Percentiles rank a stretch among this genome's conserved stretches.
Conservation (phyloP, 2,797 vertebrate genomes). For the Poeciliopsis presidionis region DNA sequence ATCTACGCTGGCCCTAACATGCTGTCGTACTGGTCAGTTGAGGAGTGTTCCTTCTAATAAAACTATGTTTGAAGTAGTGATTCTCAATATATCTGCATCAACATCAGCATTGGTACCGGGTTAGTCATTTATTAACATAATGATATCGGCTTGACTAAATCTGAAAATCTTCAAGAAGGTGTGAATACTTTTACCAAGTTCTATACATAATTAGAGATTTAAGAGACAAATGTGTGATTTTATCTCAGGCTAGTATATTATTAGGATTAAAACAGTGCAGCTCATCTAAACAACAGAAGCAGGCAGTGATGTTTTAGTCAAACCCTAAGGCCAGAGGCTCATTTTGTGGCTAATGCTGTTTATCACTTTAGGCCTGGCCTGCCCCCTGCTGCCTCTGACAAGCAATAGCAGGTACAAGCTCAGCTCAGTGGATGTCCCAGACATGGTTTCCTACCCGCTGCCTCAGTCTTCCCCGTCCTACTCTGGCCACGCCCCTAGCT, state of each 20-base stretch:
- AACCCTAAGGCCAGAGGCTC: neutral
- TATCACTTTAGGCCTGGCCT: slow-evolving; percentile 84
- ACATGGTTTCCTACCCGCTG: slow-evolving; percentile 92
- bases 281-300: neutral
- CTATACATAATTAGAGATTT: neutral
- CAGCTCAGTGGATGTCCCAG: slow-evolving; percentile 88
- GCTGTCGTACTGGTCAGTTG: too few relatives aligned
- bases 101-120: too few relatives aligned
- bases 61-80: too few relatives aligned
- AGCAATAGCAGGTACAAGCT: slow-evolving; percentile 89
- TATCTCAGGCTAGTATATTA: neutral
- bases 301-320: neutral
- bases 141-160: neutral
- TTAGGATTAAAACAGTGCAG: neutral
- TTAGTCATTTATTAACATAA: too few relatives aligned
- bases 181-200: neutral
- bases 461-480: slow-evolving; percentile 88
- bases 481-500: slow-evolving; percentile 88
- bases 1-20: too few relatives aligned
- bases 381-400: slow-evolving; percentile 91
- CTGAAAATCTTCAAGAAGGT: neutral
- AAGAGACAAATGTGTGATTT: neutral
- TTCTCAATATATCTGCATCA: too few relatives aligned
- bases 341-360: neutral
- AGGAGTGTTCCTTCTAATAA: too few relatives aligned